These are phyloP conservation scores for Chionomys nivalis DNA, from an alignment of 2,113 vertebrate genomes.

Conservation along the genomic window DNA sequence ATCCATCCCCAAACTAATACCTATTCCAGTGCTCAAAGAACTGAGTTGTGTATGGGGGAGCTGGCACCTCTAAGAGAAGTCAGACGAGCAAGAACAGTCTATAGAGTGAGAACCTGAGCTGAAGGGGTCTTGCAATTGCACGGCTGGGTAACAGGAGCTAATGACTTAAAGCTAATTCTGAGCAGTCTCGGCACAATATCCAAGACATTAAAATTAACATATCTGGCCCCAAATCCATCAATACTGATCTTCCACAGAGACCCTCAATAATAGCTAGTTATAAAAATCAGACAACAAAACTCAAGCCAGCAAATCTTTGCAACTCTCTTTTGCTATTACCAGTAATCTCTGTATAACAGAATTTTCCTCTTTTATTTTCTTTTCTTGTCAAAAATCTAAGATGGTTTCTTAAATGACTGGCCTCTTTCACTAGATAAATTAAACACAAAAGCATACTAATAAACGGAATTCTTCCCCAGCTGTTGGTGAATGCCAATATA, in stretches of 20 bases:
- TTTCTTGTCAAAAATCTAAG: conserved; percentile 39
- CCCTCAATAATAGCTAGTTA: not conserved
- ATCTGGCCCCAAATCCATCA: not conserved
- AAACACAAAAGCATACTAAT: not conserved
- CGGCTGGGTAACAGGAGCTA: not conserved
- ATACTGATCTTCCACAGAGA: not conserved
- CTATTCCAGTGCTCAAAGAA: not conserved
- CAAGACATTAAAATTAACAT: not conserved
- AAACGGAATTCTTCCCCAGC: not conserved
- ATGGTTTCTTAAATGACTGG: not conserved
- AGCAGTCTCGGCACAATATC: conserved; percentile 9
- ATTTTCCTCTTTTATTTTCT: not conserved
- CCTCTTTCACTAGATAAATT: not conserved
- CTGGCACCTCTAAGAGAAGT: not conserved
- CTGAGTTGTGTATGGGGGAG: not conserved
- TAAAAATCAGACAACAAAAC: not conserved
- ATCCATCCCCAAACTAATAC: not conserved
- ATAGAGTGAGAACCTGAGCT: not conserved
- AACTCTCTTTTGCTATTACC: not conserved
- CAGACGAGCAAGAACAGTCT: conserved; percentile 12
- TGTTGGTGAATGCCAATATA: not conserved
- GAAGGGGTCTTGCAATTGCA: not conserved
- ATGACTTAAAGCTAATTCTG: not conserved
- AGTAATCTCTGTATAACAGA: not conserved
- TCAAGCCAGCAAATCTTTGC: not conserved